phyloP scores from a whole-genome alignment of 2,113 vertebrate genomes.

The Poeciliopsis occidentalis region DNA sequence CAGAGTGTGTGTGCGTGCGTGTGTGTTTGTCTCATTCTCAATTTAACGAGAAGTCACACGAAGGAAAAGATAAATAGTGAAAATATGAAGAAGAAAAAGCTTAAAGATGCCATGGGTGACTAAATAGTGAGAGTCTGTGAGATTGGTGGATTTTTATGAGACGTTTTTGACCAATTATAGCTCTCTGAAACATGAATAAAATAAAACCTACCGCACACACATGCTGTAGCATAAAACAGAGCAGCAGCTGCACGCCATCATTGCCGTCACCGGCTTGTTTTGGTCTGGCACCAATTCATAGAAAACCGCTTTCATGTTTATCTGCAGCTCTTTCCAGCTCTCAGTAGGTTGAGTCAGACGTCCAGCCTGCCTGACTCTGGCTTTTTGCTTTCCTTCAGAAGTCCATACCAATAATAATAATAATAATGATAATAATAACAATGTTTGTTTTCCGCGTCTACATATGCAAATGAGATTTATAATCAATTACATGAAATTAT shows the following conservation, averaged over 20 bases:
- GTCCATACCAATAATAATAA: too few relatives aligned
- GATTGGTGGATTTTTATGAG: background rate
- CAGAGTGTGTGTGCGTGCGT: background rate
- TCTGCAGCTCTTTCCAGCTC: too few relatives aligned
- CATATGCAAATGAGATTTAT: too few relatives aligned
- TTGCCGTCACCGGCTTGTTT: too few relatives aligned
- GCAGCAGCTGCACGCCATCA: too few relatives aligned
- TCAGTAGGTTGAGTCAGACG: too few relatives aligned
- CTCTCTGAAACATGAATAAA: background rate
- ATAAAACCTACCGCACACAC: background rate
- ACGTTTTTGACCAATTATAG: background rate
- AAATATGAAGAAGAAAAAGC: background rate
- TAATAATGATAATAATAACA: too few relatives aligned
- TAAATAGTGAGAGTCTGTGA: too few relatives aligned
- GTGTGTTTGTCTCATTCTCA: background rate
- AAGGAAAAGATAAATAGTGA: background rate
- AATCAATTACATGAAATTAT: too few relatives aligned
- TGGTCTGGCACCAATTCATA: background rate
- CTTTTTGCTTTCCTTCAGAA: too few relatives aligned
- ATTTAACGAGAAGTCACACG: background rate
- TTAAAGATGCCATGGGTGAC: background rate
- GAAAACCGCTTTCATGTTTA: background rate
- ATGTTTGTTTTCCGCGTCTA: too few relatives aligned
- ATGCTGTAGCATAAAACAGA: background rate
- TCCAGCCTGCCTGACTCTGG: too few relatives aligned